These are phyloP conservation scores for Xylota segnis DNA, from an alignment of 2,888 invertebrate species.

Conservation along the genomic window DNA sequence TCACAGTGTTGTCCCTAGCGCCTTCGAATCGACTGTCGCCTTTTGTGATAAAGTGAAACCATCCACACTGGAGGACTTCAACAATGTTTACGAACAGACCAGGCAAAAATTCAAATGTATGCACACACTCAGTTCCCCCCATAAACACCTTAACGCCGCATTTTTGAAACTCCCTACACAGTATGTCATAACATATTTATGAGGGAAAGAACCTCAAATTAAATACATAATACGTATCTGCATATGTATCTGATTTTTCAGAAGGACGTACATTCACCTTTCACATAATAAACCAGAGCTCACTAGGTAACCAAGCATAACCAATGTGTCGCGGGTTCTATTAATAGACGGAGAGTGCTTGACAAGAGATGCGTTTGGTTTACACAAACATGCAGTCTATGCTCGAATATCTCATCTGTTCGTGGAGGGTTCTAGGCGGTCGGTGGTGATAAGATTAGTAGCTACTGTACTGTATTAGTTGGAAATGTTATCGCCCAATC, in stretches of 20 bases:
- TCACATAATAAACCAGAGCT: not conserved
- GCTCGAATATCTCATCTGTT: not conserved
- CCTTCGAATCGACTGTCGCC: constrained; percentile 6
- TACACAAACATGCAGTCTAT: not conserved
- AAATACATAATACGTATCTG: not conserved
- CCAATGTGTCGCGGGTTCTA: not conserved
- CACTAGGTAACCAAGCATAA: not conserved
- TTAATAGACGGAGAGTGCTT: not conserved
- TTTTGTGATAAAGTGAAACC: constrained; percentile 46
- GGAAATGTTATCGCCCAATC: too few relatives aligned
- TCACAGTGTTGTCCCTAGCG: constrained; percentile 14
- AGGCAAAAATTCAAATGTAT: constrained; percentile 90
- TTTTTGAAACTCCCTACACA: not conserved
- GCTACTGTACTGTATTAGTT: too few relatives aligned
- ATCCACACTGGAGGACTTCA: constrained; percentile 79
- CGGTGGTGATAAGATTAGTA: too few relatives aligned
- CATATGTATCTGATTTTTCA: not conserved
- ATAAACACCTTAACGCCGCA: constrained; percentile 3
- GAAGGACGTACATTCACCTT: constrained; percentile 4
- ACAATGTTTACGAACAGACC: constrained; percentile 88
- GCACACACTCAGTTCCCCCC: constrained; percentile 80
- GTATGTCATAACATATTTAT: constrained; percentile 28
- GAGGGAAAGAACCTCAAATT: not conserved
- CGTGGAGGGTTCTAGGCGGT: too few relatives aligned
- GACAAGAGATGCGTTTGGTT: not conserved